Evolutionary conservation across 2,888 invertebrate species (phyloP), one percentile per base, ranked within the genome.

Genomic region (Eumacrocentrus americanus): DNA sequence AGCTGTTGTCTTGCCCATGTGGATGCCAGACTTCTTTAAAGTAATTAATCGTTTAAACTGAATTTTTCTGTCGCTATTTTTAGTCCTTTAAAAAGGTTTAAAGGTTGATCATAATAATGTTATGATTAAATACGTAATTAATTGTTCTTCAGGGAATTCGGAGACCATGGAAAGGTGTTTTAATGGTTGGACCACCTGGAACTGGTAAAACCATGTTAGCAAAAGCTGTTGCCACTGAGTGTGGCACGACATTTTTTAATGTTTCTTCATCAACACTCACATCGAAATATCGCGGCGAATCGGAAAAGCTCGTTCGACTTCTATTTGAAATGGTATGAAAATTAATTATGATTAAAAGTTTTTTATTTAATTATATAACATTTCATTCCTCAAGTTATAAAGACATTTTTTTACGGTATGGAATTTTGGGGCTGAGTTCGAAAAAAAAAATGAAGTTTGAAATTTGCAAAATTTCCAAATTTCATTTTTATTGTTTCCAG

Each of bases 221-320:
- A 3, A 97, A 98, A 82, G 98, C 98, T 1, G 98, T 98, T 5
- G 98, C 98, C 60, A 98, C 97, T 0, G 98, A 99, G 84, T 98
- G 98, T 82, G 93, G 94, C 23, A 95, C 98, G 51, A 98, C 98
- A 0, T 98, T 97, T 83, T 96, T 98, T 81, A 94, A 97, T 82
- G 96, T 99, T 1, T 96, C 97, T 11, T 95, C 97, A 0, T 95
- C 97, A 1, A 96, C 96, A 0, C 86, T 99, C 63, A 96, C 97
- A n/a, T 97, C 96, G 16, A 99, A 99, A 83, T 99, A 96, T 83
- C 87, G 97, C 57, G 99, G 99, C n/a, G 99, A 99, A 84, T 96
- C 96, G 0, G 98, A 99, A 83, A 98, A 98, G 83, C 89, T 99
- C 73, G 97, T 99, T 66, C 88, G 97, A 62, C 82, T 98, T 53